Conservation (phyloP, 2,113 vertebrate genomes). For the Notothenia coriiceps region DNA sequence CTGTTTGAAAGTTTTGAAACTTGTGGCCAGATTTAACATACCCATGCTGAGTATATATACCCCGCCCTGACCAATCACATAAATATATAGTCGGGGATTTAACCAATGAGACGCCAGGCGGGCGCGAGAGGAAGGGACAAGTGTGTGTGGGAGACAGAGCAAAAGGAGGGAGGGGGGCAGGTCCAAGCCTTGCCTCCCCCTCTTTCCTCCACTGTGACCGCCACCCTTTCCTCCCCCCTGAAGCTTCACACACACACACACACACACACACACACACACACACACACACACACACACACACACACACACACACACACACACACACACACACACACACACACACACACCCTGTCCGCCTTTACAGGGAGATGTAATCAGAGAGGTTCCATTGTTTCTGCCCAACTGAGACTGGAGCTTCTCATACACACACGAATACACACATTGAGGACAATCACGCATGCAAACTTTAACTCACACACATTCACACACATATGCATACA, state of each 20-base stretch:
- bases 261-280: constrained; percentile 56
- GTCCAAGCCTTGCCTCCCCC: constrained; percentile 51
- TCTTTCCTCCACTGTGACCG: constrained; percentile 56
- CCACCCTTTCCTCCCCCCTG: constrained; percentile 73
- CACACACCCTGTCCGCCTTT: constrained; percentile 59
- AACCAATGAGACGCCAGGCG: constrained; percentile 77
- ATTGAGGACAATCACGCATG: constrained; percentile 41
- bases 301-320: constrained; percentile 29
- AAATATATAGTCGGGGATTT: constrained; percentile 55
- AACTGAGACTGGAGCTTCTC: constrained; percentile 67
- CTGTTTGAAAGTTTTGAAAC: constrained; percentile 79
- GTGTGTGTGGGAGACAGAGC: constrained; percentile 35
- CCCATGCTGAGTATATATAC: constrained; percentile 83
- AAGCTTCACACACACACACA: constrained; percentile 26
- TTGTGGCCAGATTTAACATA: constrained; percentile 85
- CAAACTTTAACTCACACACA: constrained; percentile 34
- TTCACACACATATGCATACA: constrained; percentile 24
- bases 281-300: too few species aligned
- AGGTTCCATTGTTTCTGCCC: constrained; percentile 79
- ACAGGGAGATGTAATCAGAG: constrained; percentile 82
- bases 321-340: constrained; percentile 50
- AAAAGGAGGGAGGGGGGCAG: constrained; percentile 54
- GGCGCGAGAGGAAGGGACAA: constrained; percentile 43
- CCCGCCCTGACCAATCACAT: constrained; percentile 81
- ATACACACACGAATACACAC: constrained; percentile 62